These are phyloP conservation scores for Chrysochloris asiatica DNA, from an alignment of 2,113 vertebrate species.

Conservation along the genomic window DNA sequence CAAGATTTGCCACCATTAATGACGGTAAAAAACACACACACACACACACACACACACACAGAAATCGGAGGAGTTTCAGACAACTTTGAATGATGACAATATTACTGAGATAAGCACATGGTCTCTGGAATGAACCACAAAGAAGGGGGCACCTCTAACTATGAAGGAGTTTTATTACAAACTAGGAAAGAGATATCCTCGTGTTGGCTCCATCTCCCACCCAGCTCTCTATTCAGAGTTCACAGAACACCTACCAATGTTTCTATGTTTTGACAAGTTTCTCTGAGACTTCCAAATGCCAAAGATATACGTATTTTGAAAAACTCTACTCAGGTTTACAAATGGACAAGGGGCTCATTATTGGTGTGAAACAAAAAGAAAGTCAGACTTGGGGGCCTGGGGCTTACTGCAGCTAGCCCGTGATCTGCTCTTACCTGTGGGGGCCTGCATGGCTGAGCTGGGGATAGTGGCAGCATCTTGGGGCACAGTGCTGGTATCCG, in stretches of 20 bases:
- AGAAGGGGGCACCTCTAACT: background rate
- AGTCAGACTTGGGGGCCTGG: background rate
- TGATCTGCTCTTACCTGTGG: conserved; percentile 91
- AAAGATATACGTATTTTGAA: conserved; percentile 3
- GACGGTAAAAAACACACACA: background rate
- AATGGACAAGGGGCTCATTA: conserved; percentile 17
- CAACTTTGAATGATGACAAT: background rate
- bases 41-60: background rate
- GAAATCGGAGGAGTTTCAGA: background rate
- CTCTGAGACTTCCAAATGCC: conserved; percentile 40
- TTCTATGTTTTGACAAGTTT: conserved; percentile 41
- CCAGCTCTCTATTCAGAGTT: background rate
- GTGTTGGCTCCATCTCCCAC: background rate
- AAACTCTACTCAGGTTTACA: conserved; percentile 44
- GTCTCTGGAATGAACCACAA: background rate
- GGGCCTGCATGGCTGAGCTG: conserved; percentile 96
- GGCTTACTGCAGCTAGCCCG: background rate
- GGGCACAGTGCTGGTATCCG: conserved; percentile 98
- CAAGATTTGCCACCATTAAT: background rate
- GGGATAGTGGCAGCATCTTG: conserved; percentile 98
- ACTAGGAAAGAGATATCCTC: background rate
- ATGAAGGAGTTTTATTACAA: background rate
- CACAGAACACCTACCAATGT: background rate
- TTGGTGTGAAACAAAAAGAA: background rate
- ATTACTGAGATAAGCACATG: background rate